These are phyloP conservation scores for Lagenorhynchus albirostris DNA, from an alignment of 2,113 vertebrate species.

Conservation along the genomic window DNA sequence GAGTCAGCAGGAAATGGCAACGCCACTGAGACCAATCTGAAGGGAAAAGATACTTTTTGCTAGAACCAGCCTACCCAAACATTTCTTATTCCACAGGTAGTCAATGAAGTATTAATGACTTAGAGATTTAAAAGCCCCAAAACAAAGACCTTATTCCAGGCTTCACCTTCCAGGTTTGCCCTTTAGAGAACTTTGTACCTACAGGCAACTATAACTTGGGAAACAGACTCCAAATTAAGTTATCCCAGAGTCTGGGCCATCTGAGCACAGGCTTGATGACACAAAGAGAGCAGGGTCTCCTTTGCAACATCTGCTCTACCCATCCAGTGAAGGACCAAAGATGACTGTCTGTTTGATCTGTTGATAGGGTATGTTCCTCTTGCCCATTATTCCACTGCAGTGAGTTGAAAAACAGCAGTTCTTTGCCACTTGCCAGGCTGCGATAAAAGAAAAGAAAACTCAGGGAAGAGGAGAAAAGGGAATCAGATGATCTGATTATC, in stretches of 20 bases:
- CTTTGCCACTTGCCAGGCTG: background rate
- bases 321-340: constrained; percentile 40
- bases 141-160: background rate
- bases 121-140: background rate
- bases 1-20: constrained; percentile 23
- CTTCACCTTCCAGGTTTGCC: background rate
- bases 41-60: constrained; percentile 18
- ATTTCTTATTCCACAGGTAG: constrained; percentile 42
- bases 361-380: background rate
- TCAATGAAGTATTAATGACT: constrained; percentile 4
- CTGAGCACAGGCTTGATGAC: background rate
- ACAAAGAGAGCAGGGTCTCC: constrained; percentile 50
- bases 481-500: background rate
- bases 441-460: constrained; percentile 7
- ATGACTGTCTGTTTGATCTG: constrained; percentile 46
- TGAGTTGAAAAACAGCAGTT: background rate
- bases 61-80: background rate
- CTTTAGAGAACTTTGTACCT: background rate
- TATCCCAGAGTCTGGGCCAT: background rate
- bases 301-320: constrained; percentile 67
- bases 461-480: background rate
- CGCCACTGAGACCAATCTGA: background rate
- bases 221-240: background rate
- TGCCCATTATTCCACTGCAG: background rate
- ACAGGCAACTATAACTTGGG: background rate